Evolutionary conservation across 2,888 invertebrate genomes (phyloP).

Genomic region (Rhamnusium bicolor): DNA sequence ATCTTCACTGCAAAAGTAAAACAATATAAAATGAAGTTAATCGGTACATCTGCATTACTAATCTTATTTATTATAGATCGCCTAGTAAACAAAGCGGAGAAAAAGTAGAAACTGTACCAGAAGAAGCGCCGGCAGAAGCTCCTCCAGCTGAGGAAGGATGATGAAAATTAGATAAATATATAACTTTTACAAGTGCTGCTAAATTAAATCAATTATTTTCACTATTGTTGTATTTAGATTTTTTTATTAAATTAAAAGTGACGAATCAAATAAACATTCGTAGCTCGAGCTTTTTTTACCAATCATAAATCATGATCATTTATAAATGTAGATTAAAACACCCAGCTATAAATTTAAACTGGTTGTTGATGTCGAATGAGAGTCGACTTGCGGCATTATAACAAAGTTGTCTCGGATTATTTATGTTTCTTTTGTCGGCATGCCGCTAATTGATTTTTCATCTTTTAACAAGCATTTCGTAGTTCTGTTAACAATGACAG

Average conservation of each 20-base stretch:
- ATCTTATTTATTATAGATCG: neutral
- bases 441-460: no score
- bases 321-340: no score
- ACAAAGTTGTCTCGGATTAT: no score
- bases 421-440: no score
- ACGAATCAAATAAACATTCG: neutral
- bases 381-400: no score
- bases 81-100: neutral
- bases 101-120: constrained; percentile 12
- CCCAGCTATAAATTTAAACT: no score
- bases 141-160: constrained; percentile 4
- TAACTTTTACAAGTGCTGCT: neutral
- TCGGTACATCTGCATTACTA: neutral
- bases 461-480: no score
- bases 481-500: no score
- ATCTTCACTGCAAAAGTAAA: neutral
- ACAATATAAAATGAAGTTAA: neutral
- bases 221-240: neutral
- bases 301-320: no score
- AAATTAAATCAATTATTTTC: neutral
- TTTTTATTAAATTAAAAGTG: neutral
- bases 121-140: neutral
- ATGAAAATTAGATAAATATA: neutral
- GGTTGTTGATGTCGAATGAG: no score
- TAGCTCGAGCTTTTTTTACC: no score